Evolutionary conservation across 1,140 invertebrate species (phyloP).

Genomic region (Drosophila arawakana): DNA sequence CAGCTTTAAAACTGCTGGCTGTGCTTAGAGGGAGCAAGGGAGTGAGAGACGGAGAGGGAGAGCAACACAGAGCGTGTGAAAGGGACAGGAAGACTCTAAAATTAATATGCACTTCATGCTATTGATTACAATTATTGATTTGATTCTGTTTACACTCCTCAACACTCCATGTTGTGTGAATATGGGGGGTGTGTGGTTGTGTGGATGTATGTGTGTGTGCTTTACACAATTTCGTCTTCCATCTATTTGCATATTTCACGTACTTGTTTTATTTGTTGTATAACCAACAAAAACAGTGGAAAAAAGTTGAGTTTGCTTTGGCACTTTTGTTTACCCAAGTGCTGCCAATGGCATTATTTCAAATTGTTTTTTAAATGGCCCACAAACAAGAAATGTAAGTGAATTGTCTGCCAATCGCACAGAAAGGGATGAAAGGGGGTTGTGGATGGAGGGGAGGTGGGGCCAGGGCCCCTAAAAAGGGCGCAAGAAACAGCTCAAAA

Average conservation of each 20-base stretch:
- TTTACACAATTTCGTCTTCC: background rate
- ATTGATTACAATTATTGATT: slow-evolving; percentile 52
- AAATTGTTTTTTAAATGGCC: slow-evolving; percentile 72
- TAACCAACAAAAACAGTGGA: slow-evolving; percentile 20
- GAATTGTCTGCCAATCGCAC: slow-evolving; percentile 14
- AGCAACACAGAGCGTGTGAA: background rate
- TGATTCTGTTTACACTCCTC: slow-evolving; percentile 27
- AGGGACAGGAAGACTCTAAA: background rate
- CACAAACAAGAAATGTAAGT: slow-evolving; percentile 36
- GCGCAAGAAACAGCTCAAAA: background rate
- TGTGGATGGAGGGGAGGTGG: too few relatives aligned
- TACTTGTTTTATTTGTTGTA: slow-evolving; percentile 44
- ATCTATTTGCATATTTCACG: slow-evolving; percentile 50
- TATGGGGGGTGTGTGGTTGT: background rate
- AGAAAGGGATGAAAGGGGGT: background rate
- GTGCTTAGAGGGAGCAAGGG: background rate
- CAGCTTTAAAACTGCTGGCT: background rate
- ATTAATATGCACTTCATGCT: slow-evolving; percentile 40
- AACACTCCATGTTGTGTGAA: background rate
- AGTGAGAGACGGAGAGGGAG: background rate
- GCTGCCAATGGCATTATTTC: slow-evolving; percentile 53
- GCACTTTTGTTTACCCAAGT: slow-evolving; percentile 41
- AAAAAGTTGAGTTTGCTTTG: slow-evolving; percentile 42
- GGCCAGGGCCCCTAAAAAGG: background rate
- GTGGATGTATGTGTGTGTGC: background rate